Conservation (phyloP, 2,888 invertebrate genomes). For the Gerris lacustris region DNA sequence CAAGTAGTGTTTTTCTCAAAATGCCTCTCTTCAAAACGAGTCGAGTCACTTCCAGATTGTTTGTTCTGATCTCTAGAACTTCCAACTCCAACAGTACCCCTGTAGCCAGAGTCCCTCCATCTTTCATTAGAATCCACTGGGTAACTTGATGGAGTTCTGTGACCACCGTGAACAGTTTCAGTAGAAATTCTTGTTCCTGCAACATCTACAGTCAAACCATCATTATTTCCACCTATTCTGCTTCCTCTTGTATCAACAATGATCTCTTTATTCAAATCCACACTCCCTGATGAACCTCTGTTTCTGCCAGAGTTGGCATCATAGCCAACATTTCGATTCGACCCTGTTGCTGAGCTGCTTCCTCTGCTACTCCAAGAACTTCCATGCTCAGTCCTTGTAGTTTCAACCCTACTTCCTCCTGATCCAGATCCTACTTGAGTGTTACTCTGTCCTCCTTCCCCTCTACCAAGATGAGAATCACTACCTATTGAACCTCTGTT, state of each 20-base stretch:
- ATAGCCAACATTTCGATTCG: constrained; percentile 6
- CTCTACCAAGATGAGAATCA: constrained; percentile 14
- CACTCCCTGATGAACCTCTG: constrained; percentile 7
- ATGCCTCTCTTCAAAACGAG: constrained; percentile 19
- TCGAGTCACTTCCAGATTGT: constrained; percentile 10
- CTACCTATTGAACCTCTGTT: constrained; percentile 22
- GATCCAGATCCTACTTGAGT: background rate
- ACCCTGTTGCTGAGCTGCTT: constrained; percentile 14
- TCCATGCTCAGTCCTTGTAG: constrained; percentile 10
- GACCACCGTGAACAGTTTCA: background rate
- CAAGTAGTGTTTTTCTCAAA: constrained; percentile 22
- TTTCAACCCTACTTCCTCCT: constrained; percentile 19
- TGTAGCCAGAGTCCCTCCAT: background rate
- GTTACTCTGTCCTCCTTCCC: background rate
- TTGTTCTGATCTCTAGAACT: constrained; percentile 4
- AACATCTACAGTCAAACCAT: constrained; percentile 11
- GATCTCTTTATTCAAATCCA: constrained; percentile 8
- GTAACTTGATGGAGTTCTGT: background rate
- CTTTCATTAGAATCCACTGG: background rate
- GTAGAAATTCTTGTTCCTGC: constrained; percentile 11
- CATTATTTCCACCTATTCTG: constrained; percentile 13
- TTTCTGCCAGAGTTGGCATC: constrained; percentile 12
- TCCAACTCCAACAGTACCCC: constrained; percentile 11
- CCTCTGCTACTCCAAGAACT: constrained; percentile 5
- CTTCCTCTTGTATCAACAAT: background rate